Evolutionary conservation across 2,888 invertebrate species (phyloP), one percentile per base, ranked within the genome.

Genomic region (Orthosia gracilis): DNA sequence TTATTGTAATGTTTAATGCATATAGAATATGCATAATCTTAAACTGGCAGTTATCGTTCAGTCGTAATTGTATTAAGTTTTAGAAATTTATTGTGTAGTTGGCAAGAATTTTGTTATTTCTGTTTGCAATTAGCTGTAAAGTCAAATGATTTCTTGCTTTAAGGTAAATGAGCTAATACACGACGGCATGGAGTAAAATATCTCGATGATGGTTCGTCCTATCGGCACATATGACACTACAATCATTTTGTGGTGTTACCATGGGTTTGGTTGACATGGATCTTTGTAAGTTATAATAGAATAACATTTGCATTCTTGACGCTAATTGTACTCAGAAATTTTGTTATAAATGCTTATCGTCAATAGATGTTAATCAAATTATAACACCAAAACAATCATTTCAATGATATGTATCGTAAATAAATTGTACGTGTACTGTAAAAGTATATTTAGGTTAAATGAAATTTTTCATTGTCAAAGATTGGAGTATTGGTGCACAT

Each of bases 1-100:
- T 84, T 86, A 86, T 85, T 85, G 76, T 82, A 82, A 85, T 85
- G 68, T 80, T 78, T 70, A 65, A 75, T 76, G 78, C 76, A 73
- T 86, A 85, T 72, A 73, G 80, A 67, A 86, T 85, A 82, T 84
- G 80, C 75, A 73, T 86, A 74, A 57, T 45, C 69, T 47, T 50
- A 70, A 58, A 66, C 77, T 73, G 74, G 31, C 75, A 78, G 67
- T 74, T 68, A 67, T 52, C 57, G 73, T 78, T 84, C 68, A 69
- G 69, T 61, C 61, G 31, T 76, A 69, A 65, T 69, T 72, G 73
- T 82, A 86, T 85, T 85, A 85, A 82, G 87, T 86, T 85, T 86
- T 11, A 61, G 85, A 85, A 85, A 84, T 74, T 80, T 86, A 80
- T 84, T 65, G 55, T 75, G 58, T 80, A 76, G 76, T 76, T 80